A percentile compares a stretch with the other conserved stretches of the same genome.
phyloP scores from a whole-genome alignment of 2,113 vertebrate species.

The Heterotis niloticus region DNA sequence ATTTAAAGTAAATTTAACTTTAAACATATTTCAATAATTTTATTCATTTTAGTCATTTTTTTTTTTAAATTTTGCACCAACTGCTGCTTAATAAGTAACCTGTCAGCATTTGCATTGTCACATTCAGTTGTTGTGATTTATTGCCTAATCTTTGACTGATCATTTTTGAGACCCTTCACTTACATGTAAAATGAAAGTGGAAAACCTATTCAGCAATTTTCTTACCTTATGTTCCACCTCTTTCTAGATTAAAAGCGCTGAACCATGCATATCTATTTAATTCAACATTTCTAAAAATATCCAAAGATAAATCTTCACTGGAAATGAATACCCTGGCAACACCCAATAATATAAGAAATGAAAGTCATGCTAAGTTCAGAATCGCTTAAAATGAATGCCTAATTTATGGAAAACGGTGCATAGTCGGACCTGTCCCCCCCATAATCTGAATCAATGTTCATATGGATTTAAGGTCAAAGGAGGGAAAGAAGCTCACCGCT shows the following conservation, averaged over 20 bases:
- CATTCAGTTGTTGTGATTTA: too few species aligned
- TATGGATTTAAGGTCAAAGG: constrained; percentile 32
- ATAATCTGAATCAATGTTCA: constrained; percentile 29
- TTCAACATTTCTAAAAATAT: constrained; percentile 48
- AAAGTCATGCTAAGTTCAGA: constrained; percentile 46
- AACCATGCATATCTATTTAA: constrained; percentile 63
- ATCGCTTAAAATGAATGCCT: constrained; percentile 38
- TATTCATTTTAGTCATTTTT: too few species aligned
- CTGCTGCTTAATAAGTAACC: too few species aligned
- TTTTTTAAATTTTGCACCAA: too few species aligned
- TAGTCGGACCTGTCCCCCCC: background rate
- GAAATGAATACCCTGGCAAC: constrained; percentile 31
- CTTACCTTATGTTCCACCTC: constrained; percentile 43
- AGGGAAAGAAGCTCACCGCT: too few species aligned
- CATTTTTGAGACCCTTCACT: too few species aligned
- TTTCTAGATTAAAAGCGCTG: constrained; percentile 56
- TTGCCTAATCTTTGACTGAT: too few species aligned
- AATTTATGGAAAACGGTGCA: constrained; percentile 34
- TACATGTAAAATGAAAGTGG: constrained; percentile 42
- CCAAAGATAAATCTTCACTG: constrained; percentile 54
- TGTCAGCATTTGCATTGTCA: too few species aligned
- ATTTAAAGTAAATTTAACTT: too few species aligned
- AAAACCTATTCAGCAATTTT: constrained; percentile 50
- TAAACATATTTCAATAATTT: too few species aligned
- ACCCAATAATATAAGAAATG: constrained; percentile 1